Evolutionary conservation across 2,797 vertebrate species (phyloP).

Genomic region (Nothura maculosa): DNA sequence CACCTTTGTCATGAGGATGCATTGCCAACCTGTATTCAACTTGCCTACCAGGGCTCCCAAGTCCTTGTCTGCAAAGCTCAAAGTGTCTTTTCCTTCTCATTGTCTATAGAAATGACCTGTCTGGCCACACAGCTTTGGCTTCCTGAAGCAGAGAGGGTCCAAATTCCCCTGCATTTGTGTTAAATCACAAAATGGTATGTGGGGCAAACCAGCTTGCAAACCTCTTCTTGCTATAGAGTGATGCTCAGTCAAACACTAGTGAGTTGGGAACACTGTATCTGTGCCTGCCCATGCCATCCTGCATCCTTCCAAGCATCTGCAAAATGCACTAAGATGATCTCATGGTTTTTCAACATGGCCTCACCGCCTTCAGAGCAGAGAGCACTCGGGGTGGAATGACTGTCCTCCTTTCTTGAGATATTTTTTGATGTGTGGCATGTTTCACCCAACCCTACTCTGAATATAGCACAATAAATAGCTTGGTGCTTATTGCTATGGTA

Average conservation of each 20-base stretch:
- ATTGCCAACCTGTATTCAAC: neutral
- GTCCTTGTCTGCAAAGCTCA: neutral
- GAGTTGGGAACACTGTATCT: neutral
- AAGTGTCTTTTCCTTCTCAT: neutral
- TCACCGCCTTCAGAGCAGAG: neutral
- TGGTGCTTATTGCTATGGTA: neutral
- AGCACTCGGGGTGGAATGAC: neutral
- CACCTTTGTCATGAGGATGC: neutral
- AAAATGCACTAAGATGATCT: neutral
- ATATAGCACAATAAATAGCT: neutral
- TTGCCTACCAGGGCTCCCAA: neutral
- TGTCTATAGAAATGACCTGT: neutral
- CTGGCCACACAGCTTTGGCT: neutral
- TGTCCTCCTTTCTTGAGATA: neutral
- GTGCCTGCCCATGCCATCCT: neutral
- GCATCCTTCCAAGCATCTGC: neutral
- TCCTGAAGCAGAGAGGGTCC: neutral
- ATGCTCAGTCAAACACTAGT: neutral
- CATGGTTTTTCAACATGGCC: neutral
- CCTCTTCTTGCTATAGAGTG: fast-evolving
- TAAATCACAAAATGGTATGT: neutral
- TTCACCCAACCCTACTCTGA: neutral
- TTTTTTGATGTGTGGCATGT: neutral
- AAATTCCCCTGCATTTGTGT: neutral
- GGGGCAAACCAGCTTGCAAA: neutral